Evolutionary conservation across 2,888 invertebrate genomes (phyloP), one percentile per base, ranked within the genome.

Genomic region (Hydraecia micacea): DNA sequence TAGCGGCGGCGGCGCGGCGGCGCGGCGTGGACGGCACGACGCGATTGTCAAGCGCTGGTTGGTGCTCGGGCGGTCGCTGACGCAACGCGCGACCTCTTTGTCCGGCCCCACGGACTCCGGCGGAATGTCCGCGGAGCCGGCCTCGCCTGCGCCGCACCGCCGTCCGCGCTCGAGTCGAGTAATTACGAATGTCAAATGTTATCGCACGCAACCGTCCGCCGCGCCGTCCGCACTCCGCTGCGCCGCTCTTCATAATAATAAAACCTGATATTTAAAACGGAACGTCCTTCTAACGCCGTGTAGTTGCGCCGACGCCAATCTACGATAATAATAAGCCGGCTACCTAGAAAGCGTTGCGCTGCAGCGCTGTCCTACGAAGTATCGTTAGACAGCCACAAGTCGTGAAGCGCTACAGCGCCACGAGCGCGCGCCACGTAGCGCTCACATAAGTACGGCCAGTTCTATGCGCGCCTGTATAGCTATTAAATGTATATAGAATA

Each of bases 301-400:
- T 97, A 97, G 97, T 97, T 97, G 97, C 97, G 97, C 97, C 97
- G 97, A 97, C 97, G 97, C 97, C 97, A 97, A 97, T 97, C 97
- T 97, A 97, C 97, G 96, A 97, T 97, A 97, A 97, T 97, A 97
- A 97, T 97, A 97, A 97, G 96, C 96, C 95, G 95, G 92, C 94
- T 93, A 93, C 94, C 93, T 88, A 92, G 92, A 92, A 90, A 93
- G 91, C 92, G 87, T 87, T 91, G 91, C 93, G 95, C 93, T 96
- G 86, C 90, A 96, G 96, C 96, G 96, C 96, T 95, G 77, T 77
- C 90, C 68, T 70, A 55, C 73, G 39, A 39, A 70, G 79, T 89
- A 87, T 81, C 55, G 80, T 84, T 94, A 92, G 93, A 95, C 95
- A 91, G n/a, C n/a, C 25, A 3, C 73, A 39, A 79, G 89, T 86